Evolutionary conservation across 2,797 vertebrate species (phyloP).

Genomic region (Brotula barbata): DNA sequence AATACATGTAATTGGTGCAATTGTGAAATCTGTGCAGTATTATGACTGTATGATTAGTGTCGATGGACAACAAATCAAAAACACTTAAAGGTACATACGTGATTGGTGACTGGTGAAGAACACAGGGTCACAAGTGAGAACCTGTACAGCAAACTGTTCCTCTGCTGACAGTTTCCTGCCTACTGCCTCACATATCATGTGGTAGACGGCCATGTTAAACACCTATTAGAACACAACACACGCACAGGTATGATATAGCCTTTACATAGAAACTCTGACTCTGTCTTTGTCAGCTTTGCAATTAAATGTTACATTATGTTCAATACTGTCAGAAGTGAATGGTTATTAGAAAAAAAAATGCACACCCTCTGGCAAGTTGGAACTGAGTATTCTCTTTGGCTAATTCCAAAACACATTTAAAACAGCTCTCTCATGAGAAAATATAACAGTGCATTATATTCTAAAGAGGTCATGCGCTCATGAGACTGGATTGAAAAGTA

Average conservation of each 20-base stretch:
- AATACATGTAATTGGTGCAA: too few species aligned
- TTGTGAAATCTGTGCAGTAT: background rate
- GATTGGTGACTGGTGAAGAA: slow-evolving; percentile 23
- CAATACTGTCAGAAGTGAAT: too few species aligned
- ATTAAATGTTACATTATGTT: too few species aligned
- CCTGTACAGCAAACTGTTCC: slow-evolving; percentile 73
- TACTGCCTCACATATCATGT: slow-evolving; percentile 75
- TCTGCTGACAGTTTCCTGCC: slow-evolving; percentile 67
- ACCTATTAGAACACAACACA: slow-evolving; percentile 68
- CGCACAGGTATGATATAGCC: background rate
- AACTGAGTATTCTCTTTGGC: too few species aligned
- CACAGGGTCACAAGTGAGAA: slow-evolving; percentile 67
- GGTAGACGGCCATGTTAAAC: slow-evolving; percentile 83
- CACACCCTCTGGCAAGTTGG: too few species aligned
- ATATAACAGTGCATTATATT: background rate
- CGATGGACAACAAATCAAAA: background rate
- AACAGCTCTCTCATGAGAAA: background rate
- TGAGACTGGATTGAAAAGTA: background rate
- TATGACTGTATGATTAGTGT: slow-evolving; percentile 15
- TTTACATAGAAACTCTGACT: too few species aligned
- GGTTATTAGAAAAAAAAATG: too few species aligned
- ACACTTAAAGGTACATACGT: slow-evolving; percentile 33
- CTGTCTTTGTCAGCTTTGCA: too few species aligned
- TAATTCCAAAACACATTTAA: too few species aligned
- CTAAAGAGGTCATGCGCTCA: background rate